A percentile compares a stretch with the other conserved stretches of the same genome.
Conservation (phyloP, 2,888 invertebrate genomes). For the Cataglyphis altisquamis region DNA sequence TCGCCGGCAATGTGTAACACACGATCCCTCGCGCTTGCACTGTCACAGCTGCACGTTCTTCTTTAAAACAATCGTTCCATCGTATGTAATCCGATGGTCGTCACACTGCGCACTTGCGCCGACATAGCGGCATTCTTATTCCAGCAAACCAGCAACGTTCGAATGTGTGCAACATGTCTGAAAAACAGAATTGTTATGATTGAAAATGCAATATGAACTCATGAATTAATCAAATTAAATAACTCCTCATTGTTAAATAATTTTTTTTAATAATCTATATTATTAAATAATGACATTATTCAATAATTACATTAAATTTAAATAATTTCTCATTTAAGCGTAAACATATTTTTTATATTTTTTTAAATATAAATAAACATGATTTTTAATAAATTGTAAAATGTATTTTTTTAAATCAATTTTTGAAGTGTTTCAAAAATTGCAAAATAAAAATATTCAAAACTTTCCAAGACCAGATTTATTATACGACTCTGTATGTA, state of each 20-base stretch:
- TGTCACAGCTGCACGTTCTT: slow-evolving; percentile 57
- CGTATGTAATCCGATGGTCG: slow-evolving; percentile 67
- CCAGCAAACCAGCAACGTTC: slow-evolving; percentile 53
- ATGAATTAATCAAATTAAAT: slow-evolving; percentile 1
- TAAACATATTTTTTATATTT: not conserved
- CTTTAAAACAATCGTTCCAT: slow-evolving; percentile 62
- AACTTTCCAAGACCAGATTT: not conserved
- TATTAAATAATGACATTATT: no score
- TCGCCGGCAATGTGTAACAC: slow-evolving; percentile 39
- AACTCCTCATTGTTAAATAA: not conserved
- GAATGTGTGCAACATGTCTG: slow-evolving; percentile 68
- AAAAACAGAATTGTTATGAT: slow-evolving; percentile 37
- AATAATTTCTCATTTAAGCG: not conserved
- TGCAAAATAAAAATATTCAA: not conserved
- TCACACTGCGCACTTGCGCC: slow-evolving; percentile 60
- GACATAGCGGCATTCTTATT: slow-evolving; percentile 57
- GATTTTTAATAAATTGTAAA: not conserved
- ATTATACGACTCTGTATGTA: not conserved
- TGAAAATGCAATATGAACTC: not conserved
- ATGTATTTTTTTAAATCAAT: not conserved
- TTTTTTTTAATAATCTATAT: no score
- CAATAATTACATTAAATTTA: not conserved
- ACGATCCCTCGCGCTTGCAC: slow-evolving; percentile 54
- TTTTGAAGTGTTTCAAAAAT: not conserved
- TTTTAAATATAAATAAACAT: not conserved